Percentiles rank a stretch among this genome's conserved stretches.
These are phyloP conservation scores for Gisinianus flammeolus DNA, from an alignment of 2,888 invertebrate species.

Conservation along the genomic window DNA sequence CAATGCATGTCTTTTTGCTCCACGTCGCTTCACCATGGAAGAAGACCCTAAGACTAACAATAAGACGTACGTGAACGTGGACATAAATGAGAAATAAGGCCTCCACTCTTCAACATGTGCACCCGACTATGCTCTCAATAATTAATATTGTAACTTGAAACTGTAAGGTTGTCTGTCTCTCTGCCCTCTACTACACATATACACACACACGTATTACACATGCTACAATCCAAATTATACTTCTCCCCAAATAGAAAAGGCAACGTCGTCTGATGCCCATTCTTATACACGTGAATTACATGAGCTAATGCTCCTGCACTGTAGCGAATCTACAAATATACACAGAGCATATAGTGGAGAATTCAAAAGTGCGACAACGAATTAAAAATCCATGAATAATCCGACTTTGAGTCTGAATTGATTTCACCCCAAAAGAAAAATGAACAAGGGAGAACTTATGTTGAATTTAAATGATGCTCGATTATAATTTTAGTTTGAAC, in stretches of 20 bases:
- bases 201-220: not conserved
- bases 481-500: no score
- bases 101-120: not conserved
- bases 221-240: not conserved
- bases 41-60: no score
- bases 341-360: no score
- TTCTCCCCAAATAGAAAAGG: not conserved
- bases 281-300: not conserved
- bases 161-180: not conserved
- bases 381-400: no score
- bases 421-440: no score
- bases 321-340: no score
- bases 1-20: not conserved
- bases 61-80: not conserved
- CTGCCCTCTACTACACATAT: not conserved
- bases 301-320: not conserved
- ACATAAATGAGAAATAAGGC: not conserved
- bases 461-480: no score
- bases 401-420: no score
- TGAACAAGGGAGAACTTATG: no score
- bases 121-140: not conserved
- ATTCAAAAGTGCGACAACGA: no score
- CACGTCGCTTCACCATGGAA: not conserved
- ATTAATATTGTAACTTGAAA: not conserved
- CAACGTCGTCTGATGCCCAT: not conserved